phyloP scores from a whole-genome alignment of 2,797 vertebrate species.

The Thalassophryne amazonica region DNA sequence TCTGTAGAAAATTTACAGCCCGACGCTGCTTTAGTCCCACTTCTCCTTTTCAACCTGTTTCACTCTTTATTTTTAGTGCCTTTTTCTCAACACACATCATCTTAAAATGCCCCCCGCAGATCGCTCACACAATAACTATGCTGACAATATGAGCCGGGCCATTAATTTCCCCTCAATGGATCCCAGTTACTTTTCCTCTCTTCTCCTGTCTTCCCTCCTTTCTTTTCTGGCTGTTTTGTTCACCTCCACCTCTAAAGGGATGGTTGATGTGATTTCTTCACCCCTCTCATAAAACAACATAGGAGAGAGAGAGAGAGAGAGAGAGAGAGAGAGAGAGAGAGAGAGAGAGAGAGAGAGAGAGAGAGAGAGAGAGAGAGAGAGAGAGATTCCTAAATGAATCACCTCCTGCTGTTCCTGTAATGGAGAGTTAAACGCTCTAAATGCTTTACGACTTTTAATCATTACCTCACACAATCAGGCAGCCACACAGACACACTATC shows the following conservation, averaged over 20 bases:
- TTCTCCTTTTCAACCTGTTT: slow-evolving; percentile 56
- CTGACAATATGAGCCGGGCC: slow-evolving; percentile 62
- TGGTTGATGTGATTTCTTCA: slow-evolving; percentile 25
- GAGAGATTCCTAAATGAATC: slow-evolving; percentile 54
- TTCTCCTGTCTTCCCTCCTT: slow-evolving; percentile 36
- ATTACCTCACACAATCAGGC: slow-evolving; percentile 50
- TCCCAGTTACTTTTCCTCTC: slow-evolving; percentile 59
- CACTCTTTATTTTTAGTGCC: slow-evolving; percentile 62
- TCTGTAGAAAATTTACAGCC: slow-evolving; percentile 69
- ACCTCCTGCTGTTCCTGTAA: slow-evolving; percentile 64
- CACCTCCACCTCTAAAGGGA: slow-evolving; percentile 29
- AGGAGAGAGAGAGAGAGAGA: too few relatives aligned
- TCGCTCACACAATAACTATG: slow-evolving; percentile 56
- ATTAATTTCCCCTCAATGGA: slow-evolving; percentile 65
- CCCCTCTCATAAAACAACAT: too few relatives aligned
- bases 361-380: slow-evolving; percentile 27
- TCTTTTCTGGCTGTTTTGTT: slow-evolving; percentile 54
- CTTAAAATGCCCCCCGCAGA: slow-evolving; percentile 62
- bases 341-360: slow-evolving; percentile 2
- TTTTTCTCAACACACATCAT: slow-evolving; percentile 54
- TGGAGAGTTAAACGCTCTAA: slow-evolving; percentile 63
- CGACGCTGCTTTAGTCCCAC: slow-evolving; percentile 15
- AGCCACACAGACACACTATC: slow-evolving; percentile 11
- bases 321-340: background rate
- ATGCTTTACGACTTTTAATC: slow-evolving; percentile 69